Evolutionary conservation across 2,113 vertebrate species (phyloP).

Genomic region (Dromas ardeola): DNA sequence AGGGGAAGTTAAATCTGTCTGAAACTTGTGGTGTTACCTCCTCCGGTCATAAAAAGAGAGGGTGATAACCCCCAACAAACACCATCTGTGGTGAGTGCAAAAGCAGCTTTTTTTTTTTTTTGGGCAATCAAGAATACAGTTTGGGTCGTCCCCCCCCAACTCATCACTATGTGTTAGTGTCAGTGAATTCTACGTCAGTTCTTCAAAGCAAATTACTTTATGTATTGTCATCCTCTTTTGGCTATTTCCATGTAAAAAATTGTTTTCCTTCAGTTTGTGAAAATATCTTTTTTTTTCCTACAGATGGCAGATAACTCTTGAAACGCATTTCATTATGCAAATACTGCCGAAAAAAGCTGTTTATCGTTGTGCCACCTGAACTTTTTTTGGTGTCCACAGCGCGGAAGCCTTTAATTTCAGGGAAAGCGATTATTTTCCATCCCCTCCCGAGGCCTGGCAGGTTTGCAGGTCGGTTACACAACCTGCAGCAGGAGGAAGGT

Average conservation of each 20-base stretch:
- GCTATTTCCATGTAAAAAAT: not conserved
- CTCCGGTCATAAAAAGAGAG: not conserved
- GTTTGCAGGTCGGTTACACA: conserved; percentile 59
- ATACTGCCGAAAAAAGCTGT: not conserved
- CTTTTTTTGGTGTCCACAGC: not conserved
- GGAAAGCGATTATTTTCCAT: not conserved
- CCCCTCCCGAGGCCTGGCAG: not conserved
- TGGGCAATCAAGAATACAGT: not conserved
- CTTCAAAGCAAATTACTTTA: not conserved
- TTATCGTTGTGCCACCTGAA: not conserved
- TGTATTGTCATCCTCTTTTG: not conserved
- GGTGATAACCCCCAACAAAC: not conserved
- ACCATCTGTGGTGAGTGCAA: not conserved
- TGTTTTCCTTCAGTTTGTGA: not conserved
- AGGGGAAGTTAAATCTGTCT: not conserved
- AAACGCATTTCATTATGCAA: not conserved
- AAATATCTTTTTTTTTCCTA: not conserved
- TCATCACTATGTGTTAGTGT: not conserved
- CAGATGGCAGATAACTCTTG: not conserved
- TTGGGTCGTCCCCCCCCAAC: too few species aligned
- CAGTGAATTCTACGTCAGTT: not conserved
- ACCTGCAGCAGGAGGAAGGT: conserved; percentile 10
- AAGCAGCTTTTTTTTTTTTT: not conserved
- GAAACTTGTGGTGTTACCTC: not conserved
- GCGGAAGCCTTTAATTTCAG: not conserved